Evolutionary conservation across 2,888 invertebrate species (phyloP), one percentile per base, ranked within the genome.

Genomic region (Cistogaster globosa): DNA sequence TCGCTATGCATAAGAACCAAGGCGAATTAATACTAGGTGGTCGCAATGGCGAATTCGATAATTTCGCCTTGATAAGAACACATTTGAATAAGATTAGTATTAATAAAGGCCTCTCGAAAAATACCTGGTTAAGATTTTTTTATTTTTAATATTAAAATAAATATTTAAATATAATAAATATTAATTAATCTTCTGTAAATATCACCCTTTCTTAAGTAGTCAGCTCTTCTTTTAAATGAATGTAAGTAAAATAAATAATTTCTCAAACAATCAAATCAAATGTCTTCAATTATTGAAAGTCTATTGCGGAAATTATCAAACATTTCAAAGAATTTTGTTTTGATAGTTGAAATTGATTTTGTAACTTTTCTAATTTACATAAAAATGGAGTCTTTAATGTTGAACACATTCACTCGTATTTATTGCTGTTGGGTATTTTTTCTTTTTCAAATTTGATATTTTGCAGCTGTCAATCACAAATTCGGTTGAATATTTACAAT

Each of bases 381-480:
- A 62, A 58, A 32, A 53, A 20, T 18, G 14, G 2, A 20, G 20
- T 36, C n/a, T 45, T n/a, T 16, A 16, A 48, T 63, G 63, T 63
- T 16, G 45, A 63, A 63, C 22, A 20, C 22, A 26, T 48, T 11
- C 8, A 4, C 18, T 22, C 26, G 26, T n/a, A 51, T 32, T 48
- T 32, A 7, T 65, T 68, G 2, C 20, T 14, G 14, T 55, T 69
- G 42, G 57, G 11, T n/a, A 38, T 38, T 63, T 26, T 26, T 26
- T 26, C 26, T 32, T 26, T 45, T 36, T 4, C 1, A 89, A 90
- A 89, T 89, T 90, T 89, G 89, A 89, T 89, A 88, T 88, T 87
- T 90, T 90, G 89, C 90, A 91, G 90, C 91, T 91, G 91, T 91
- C 91, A 90, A 91, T 91, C 91, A 89, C 67, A 71, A 69, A 76